These are phyloP conservation scores for Formica selysi DNA, from an alignment of 1,140 invertebrate genomes.

Conservation along the genomic window DNA sequence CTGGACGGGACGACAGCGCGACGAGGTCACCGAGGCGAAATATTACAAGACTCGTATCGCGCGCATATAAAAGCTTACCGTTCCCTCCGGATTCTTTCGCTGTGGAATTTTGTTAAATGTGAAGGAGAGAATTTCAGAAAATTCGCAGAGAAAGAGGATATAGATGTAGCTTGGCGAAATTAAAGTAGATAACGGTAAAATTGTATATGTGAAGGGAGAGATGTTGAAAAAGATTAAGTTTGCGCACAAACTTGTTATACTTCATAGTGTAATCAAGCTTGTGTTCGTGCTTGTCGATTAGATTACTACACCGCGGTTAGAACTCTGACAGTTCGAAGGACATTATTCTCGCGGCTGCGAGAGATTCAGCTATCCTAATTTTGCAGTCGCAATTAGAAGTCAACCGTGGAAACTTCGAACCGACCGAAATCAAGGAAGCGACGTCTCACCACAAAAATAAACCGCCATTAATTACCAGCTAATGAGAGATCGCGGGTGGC, in stretches of 20 bases:
- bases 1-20: conserved; percentile 47
- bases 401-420: conserved; percentile 52
- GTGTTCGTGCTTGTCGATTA: conserved; percentile 29
- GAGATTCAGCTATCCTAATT: conserved; percentile 60
- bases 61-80: background rate
- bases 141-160: background rate
- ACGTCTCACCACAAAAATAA: conserved; percentile 60
- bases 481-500: conserved; percentile 42
- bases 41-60: conserved; percentile 19
- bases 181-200: background rate
- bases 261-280: background rate
- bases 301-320: background rate
- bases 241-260: background rate
- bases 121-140: background rate
- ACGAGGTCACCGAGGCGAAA: conserved; percentile 54
- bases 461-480: conserved; percentile 62
- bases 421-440: conserved; percentile 56
- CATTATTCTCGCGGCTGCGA: conserved; percentile 60
- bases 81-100: background rate
- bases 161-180: background rate
- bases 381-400: conserved; percentile 57
- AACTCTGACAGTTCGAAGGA: conserved; percentile 46
- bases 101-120: background rate
- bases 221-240: background rate
- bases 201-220: background rate